These are phyloP conservation scores for Nyctalus aviator DNA, from an alignment of 2,797 vertebrate species.

Conservation along the genomic window DNA sequence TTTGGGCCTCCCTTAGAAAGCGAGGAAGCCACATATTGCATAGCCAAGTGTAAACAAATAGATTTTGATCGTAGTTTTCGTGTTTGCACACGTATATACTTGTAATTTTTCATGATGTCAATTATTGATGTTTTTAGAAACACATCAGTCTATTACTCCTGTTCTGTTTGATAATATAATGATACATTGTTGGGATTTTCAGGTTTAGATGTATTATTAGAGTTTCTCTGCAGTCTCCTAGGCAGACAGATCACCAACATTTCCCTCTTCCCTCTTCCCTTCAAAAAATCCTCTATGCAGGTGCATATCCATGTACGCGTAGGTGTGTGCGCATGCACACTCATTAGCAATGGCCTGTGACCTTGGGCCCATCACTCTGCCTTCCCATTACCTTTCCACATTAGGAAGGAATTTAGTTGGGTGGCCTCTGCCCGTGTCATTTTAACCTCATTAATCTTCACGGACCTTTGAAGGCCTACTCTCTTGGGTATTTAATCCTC, in stretches of 20 bases:
- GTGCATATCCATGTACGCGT: accelerated
- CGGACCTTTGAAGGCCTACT: neutral
- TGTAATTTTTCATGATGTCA: neutral
- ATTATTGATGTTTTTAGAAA: neutral
- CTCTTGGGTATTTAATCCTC: neutral
- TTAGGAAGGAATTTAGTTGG: neutral
- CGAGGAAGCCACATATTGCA: neutral
- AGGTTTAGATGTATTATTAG: neutral
- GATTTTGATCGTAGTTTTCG: neutral
- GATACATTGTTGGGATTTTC: neutral
- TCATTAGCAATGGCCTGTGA: accelerated
- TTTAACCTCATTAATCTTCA: neutral
- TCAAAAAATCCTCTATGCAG: neutral
- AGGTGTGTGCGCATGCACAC: no score
- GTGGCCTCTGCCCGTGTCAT: neutral
- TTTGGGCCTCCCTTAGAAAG: neutral
- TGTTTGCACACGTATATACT: neutral
- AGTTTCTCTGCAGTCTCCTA: neutral
- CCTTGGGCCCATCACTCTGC: neutral
- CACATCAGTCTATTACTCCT: neutral
- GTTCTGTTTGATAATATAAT: neutral
- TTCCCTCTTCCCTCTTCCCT: neutral
- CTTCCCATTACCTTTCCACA: neutral
- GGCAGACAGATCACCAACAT: neutral
- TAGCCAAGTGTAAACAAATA: neutral